These are phyloP conservation scores for Drosophila suboccidentalis DNA, from an alignment of 2,888 invertebrate genomes.

Conservation along the genomic window DNA sequence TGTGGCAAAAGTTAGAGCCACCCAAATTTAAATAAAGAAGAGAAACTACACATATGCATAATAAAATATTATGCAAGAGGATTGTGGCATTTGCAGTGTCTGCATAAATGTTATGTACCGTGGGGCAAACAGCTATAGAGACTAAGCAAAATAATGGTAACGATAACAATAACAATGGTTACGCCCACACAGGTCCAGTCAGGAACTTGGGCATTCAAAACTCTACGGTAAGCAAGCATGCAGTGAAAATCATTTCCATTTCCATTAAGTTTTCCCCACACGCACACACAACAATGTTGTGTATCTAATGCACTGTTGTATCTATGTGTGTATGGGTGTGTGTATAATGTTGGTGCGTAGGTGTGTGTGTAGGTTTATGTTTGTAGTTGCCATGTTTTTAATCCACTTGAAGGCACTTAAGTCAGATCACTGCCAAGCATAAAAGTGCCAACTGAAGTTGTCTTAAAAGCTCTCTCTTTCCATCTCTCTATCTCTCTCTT, in stretches of 20 bases:
- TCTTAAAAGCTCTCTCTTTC: neutral
- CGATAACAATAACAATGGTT: slow-evolving; percentile 8
- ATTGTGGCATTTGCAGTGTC: slow-evolving; percentile 11
- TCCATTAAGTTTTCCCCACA: slow-evolving; percentile 19
- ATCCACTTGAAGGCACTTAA: slow-evolving; percentile 68
- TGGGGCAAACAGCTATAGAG: slow-evolving; percentile 4
- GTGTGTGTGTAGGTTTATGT: slow-evolving; percentile 2
- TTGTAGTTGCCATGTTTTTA: slow-evolving; percentile 62
- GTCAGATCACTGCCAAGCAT: slow-evolving; percentile 48
- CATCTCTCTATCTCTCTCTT: neutral
- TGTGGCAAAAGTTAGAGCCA: neutral
- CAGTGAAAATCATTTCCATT: slow-evolving; percentile 46
- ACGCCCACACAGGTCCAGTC: slow-evolving; percentile 5
- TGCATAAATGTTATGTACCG: slow-evolving; percentile 12
- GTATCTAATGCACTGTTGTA: slow-evolving; percentile 4
- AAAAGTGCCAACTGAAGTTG: slow-evolving; percentile 41
- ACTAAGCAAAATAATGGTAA: slow-evolving; percentile 6
- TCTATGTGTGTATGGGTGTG: slow-evolving; percentile 2
- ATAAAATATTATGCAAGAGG: slow-evolving; percentile 7
- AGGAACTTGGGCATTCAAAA: slow-evolving; percentile 16
- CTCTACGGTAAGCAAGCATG: slow-evolving; percentile 36
- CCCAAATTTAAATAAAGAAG: neutral
- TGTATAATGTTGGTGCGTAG: neutral
- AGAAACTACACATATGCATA: neutral
- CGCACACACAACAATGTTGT: slow-evolving; percentile 6